phyloP scores from a whole-genome alignment of 2,113 vertebrate species.

The Polyodon spathula region DNA sequence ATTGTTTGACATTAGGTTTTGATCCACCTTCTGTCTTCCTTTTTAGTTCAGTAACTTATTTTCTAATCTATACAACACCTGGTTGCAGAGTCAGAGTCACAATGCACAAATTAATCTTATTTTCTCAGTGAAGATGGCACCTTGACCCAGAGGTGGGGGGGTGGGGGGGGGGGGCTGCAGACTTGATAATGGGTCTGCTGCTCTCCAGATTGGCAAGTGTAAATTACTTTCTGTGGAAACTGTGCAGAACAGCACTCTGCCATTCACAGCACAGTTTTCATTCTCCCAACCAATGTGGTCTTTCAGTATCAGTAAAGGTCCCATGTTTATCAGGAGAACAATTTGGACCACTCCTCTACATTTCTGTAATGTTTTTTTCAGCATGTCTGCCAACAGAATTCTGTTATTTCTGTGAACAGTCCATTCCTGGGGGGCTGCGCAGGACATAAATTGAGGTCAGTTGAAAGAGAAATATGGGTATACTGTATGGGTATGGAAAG shows the following conservation, averaged over 20 bases:
- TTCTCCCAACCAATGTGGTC: not conserved
- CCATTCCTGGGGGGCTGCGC: too few species aligned
- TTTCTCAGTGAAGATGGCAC: slow-evolving; percentile 50
- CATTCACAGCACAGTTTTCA: slow-evolving; percentile 11
- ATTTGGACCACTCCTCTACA: too few species aligned
- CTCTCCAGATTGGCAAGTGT: slow-evolving; percentile 44
- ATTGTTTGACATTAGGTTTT: too few species aligned
- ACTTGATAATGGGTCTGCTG: slow-evolving; percentile 43
- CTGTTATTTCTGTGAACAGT: too few species aligned
- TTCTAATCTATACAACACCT: slow-evolving; percentile 23
- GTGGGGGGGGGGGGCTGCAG: slow-evolving; percentile 31
- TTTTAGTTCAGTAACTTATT: slow-evolving; percentile 1
- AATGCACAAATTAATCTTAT: slow-evolving; percentile 44
- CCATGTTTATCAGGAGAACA: slow-evolving; percentile 16
- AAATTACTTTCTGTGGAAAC: slow-evolving; percentile 55
- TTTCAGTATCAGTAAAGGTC: not conserved
- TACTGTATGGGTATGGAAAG: too few species aligned
- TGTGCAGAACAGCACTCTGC: slow-evolving; percentile 22
- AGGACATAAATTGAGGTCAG: too few species aligned
- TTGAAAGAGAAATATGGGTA: too few species aligned
- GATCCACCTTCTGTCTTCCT: not conserved
- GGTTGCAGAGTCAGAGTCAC: slow-evolving; percentile 18
- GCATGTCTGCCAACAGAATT: too few species aligned
- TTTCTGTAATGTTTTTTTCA: too few species aligned
- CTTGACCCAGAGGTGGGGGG: too few species aligned